These are phyloP conservation scores for Phanerotoma sp. DNA, from an alignment of 2,888 invertebrate genomes.

Conservation along the genomic window DNA sequence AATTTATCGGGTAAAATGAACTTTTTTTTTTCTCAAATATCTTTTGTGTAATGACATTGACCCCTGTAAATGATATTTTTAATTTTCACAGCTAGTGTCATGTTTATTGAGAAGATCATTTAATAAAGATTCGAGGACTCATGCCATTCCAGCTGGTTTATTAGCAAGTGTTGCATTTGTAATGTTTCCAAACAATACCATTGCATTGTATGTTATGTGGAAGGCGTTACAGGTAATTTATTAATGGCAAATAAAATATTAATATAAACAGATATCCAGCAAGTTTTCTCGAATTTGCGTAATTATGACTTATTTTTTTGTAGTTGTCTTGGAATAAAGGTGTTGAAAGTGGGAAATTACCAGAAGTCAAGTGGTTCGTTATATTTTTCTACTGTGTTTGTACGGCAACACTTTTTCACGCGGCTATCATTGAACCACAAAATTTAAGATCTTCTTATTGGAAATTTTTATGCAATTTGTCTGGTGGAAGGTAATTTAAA, in stretches of 20 bases:
- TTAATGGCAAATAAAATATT: conserved; percentile 3
- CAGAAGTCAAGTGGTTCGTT: conserved; percentile 70
- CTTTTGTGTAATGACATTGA: too few relatives aligned
- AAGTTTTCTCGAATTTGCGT: not conserved
- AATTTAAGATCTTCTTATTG: conserved; percentile 80
- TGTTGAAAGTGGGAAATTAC: conserved; percentile 66
- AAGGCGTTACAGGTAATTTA: conserved; percentile 73
- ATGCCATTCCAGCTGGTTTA: conserved; percentile 72
- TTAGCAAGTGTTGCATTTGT: conserved; percentile 71
- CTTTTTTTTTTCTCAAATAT: too few relatives aligned
- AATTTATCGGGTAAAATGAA: conserved; percentile 64
- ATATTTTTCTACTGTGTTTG: conserved; percentile 74
- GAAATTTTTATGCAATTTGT: conserved; percentile 75
- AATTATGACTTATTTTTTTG: conserved; percentile 34
- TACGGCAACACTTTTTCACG: conserved; percentile 76
- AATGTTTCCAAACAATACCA: conserved; percentile 74
- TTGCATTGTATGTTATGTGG: conserved; percentile 82
- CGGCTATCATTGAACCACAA: conserved; percentile 76
- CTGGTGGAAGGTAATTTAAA: conserved; percentile 65
- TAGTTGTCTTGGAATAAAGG: conserved; percentile 73
- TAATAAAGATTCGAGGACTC: conserved; percentile 64
- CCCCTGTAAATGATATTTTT: not conserved
- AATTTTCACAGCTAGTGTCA: conserved; percentile 61
- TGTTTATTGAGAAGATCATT: conserved; percentile 67
- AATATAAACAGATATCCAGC: conserved; percentile 1